These are phyloP conservation scores for Bemisia tabaci DNA, from an alignment of 1,140 invertebrate species.

Conservation along the genomic window DNA sequence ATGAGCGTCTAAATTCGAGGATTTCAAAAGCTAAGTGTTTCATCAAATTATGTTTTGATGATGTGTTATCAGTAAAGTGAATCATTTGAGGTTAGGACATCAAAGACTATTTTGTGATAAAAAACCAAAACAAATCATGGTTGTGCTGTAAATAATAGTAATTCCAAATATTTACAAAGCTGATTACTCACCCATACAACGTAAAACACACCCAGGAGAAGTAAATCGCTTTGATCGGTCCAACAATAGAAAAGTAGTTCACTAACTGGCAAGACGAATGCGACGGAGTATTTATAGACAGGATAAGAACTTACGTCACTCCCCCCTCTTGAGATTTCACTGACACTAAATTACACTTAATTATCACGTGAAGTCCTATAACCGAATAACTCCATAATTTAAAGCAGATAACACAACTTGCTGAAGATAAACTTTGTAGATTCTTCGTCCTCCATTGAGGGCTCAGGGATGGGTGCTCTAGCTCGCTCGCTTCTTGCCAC, in stretches of 20 bases:
- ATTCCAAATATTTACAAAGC: too few species aligned
- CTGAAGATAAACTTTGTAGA: not conserved
- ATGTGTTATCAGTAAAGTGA: too few species aligned
- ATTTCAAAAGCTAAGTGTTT: too few species aligned
- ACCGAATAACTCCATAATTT: not conserved
- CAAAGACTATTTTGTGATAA: too few species aligned
- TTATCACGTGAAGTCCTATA: not conserved
- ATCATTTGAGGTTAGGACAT: too few species aligned
- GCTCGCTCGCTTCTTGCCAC: not conserved
- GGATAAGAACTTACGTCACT: not conserved
- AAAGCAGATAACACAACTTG: not conserved
- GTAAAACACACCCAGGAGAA: not conserved
- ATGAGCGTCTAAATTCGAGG: too few species aligned
- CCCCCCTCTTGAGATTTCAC: not conserved
- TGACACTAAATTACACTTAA: not conserved
- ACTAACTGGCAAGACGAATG: not conserved
- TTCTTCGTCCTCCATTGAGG: not conserved
- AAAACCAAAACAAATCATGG: too few species aligned
- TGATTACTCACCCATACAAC: not conserved
- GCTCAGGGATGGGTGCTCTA: not conserved
- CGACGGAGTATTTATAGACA: not conserved
- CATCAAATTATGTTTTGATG: too few species aligned
- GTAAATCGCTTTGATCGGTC: not conserved
- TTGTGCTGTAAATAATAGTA: too few species aligned
- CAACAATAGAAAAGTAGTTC: not conserved